Conservation (phyloP, 2,888 invertebrate species). For the Caenorhabditis macrosperma region DNA sequence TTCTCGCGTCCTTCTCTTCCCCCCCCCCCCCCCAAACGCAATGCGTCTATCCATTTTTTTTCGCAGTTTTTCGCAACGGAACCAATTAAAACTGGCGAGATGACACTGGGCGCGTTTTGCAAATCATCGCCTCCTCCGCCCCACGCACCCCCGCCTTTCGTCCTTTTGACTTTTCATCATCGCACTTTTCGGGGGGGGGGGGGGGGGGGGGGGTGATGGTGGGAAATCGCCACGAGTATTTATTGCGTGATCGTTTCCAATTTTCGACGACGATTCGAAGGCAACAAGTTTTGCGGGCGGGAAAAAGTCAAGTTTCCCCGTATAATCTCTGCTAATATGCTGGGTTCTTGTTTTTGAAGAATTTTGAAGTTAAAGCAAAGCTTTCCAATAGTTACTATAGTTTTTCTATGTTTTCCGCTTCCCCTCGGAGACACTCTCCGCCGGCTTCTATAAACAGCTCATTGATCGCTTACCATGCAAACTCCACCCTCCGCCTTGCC, state of each 20-base stretch:
- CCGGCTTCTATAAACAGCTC: background rate
- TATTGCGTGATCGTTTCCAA: too few species aligned
- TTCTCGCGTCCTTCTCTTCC: background rate
- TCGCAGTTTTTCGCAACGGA: constrained; percentile 21
- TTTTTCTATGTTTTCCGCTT: too few species aligned
- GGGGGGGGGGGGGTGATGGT: too few species aligned
- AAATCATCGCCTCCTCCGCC: constrained; percentile 5
- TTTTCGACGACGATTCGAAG: too few species aligned
- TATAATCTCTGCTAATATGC: too few species aligned
- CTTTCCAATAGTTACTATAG: background rate
- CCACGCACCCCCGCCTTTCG: constrained; percentile 16
- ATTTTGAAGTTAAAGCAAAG: too few species aligned
- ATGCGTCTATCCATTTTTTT: background rate
- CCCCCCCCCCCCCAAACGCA: too few species aligned
- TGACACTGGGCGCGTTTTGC: background rate
- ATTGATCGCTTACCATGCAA: background rate
- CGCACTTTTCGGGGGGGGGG: background rate
- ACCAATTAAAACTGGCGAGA: constrained; percentile 27
- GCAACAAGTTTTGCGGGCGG: too few species aligned
- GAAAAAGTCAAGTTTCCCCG: too few species aligned
- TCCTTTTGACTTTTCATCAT: constrained; percentile 24
- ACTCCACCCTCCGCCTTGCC: too few species aligned
- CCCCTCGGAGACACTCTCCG: too few species aligned
- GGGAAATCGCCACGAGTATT: background rate
- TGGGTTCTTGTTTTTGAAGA: too few species aligned